These are phyloP conservation scores for Ploceus nigricollis DNA, from an alignment of 2,113 vertebrate species.

Conservation along the genomic window DNA sequence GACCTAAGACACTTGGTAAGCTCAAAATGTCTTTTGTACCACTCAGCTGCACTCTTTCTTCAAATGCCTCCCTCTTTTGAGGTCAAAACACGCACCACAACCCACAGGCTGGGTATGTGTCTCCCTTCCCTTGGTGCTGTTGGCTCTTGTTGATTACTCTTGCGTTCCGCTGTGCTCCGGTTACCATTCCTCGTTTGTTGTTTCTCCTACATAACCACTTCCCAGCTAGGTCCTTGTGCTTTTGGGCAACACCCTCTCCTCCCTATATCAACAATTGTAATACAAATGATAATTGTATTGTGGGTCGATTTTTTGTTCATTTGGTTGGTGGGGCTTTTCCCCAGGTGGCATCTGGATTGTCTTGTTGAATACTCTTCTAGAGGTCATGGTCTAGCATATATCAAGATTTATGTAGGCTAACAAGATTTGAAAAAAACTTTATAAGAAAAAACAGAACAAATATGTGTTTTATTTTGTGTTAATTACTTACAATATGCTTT, in stretches of 20 bases:
- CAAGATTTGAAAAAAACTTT: not conserved
- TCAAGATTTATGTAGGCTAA: not conserved
- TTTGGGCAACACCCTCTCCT: not conserved
- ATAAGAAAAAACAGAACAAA: not conserved
- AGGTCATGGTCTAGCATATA: not conserved
- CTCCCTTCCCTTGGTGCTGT: not conserved
- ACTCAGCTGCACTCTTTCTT: not conserved
- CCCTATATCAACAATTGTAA: not conserved
- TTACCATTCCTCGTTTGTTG: not conserved
- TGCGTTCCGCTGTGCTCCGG: not conserved
- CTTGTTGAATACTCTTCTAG: not conserved
- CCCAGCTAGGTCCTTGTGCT: not conserved
- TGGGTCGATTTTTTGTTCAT: not conserved
- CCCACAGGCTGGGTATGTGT: no score
- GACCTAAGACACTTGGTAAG: not conserved
- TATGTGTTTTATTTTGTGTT: not conserved
- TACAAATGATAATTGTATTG: not conserved
- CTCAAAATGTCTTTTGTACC: not conserved
- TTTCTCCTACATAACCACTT: not conserved
- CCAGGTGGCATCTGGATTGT: not conserved
- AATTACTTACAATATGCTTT: not conserved
- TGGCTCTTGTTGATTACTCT: not conserved
- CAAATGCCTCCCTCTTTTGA: not conserved
- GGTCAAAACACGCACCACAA: not conserved
- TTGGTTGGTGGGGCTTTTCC: not conserved